Base-by-base conservation (phyloP, 2,113 vertebrate genomes). In the Pachyramphus minor region DNA sequence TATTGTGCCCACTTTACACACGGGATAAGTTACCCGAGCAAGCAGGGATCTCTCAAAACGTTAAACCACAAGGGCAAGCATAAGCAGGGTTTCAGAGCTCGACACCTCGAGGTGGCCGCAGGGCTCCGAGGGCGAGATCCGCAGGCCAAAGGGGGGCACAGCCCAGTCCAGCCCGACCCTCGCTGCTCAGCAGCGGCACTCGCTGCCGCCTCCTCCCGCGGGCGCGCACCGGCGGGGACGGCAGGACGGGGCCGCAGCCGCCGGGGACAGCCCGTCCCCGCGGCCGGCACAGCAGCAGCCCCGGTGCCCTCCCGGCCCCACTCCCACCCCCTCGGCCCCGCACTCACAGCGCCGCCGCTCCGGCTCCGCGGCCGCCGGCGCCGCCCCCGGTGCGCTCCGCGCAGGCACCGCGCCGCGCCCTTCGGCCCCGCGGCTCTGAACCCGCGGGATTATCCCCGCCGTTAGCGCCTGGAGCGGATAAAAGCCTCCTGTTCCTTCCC, bases 11-110 rank as follows among this genome's bases (percentile, higher is more conserved):
- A 3, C 53, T n/a, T 1, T 28, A 17, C 25, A 13, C n/a, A 5
- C 5, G 1, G 25, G 4, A 0, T 14, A 15, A 16, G 22, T 11
- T 1, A 20, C 12, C 0, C 4, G 8, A 35, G 49, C 5, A 17
- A 17, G 49, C 49, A 7, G 41, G 8, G 15, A 22, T 39, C 53
- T 4, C 13, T 5, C 19, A 4, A 20, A 28, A 12, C 1, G 2
- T 5, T 4, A 19, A 12, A 31, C 3, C 49, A 1, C 25, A 4
- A 12, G 44, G 25, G 5, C 62, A 19, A 12, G 19, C 52, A 2
- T 0, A 28, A 20, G 60, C 35, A n/a, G 18, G 11, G 25, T 5
- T 28, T 12, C 56, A 25, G 69, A 45, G 3, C 62, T 12, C 24
- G 8, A 0, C 20, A 44, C 7, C 17, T 4, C 30, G 6, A 11